phyloP scores from a whole-genome alignment of 2,797 vertebrate genomes.

The Xerus rutilus region DNA sequence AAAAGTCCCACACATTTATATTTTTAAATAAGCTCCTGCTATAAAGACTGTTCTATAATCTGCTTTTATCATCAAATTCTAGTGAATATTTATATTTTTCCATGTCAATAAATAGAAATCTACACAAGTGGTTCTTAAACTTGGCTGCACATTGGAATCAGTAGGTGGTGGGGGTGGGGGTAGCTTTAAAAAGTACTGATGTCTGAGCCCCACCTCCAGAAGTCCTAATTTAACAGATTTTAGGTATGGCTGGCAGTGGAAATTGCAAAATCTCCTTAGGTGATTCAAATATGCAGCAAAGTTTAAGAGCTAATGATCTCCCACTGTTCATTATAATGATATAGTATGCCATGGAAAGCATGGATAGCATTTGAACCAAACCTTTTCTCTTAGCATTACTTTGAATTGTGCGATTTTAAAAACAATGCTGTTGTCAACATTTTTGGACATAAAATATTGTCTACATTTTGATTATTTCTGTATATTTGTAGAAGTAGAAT shows the following conservation, averaged over 20 bases:
- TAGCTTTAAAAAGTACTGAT: slow-evolving; percentile 62
- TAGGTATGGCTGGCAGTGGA: background rate
- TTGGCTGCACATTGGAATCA: slow-evolving; percentile 58
- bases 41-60: slow-evolving; percentile 74
- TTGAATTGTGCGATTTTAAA: slow-evolving; percentile 27
- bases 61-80: slow-evolving; percentile 77
- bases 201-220: slow-evolving; percentile 49
- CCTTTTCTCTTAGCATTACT: slow-evolving; percentile 7
- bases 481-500: slow-evolving; percentile 42
- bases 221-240: slow-evolving; percentile 64
- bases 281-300: slow-evolving; percentile 43
- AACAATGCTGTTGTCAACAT: slow-evolving; percentile 54
- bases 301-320: slow-evolving; percentile 22
- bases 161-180: background rate
- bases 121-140: slow-evolving; percentile 48
- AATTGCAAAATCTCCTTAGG: slow-evolving; percentile 35
- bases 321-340: background rate
- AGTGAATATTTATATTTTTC: slow-evolving; percentile 78
- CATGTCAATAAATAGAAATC: slow-evolving; percentile 75
- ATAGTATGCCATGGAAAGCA: background rate
- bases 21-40: slow-evolving; percentile 75
- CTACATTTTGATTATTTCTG: slow-evolving; percentile 56
- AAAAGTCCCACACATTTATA: slow-evolving; percentile 75
- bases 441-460: slow-evolving; percentile 36
- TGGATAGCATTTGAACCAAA: background rate